Conservation (phyloP, 1,140 invertebrate genomes). For the Trachymyrmex cornetzi region DNA sequence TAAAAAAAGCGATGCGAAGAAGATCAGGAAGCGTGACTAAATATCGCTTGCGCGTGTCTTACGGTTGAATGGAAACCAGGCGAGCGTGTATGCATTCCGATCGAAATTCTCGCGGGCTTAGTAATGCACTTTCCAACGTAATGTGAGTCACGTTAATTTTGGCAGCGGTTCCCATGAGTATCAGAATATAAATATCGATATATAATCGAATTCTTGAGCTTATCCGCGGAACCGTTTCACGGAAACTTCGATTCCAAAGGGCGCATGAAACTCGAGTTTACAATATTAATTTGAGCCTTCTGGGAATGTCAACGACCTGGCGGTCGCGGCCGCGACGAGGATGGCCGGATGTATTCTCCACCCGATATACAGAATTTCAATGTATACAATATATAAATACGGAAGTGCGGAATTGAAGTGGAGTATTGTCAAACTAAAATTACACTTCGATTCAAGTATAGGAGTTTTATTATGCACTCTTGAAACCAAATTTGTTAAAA, state of each 20-base stretch:
- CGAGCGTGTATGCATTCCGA: conserved; percentile 53
- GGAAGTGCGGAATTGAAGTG: neutral
- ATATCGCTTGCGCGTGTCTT: conserved; percentile 38
- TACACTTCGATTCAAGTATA: neutral
- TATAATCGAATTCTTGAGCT: conserved; percentile 18
- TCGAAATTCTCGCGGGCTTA: conserved; percentile 53
- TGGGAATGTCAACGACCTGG: conserved; percentile 54
- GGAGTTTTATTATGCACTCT: neutral
- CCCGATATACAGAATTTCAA: neutral
- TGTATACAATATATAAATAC: neutral
- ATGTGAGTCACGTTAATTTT: conserved; percentile 51
- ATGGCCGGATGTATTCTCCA: conserved; percentile 50
- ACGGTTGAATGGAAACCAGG: conserved; percentile 51
- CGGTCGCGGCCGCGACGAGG: neutral
- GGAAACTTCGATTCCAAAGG: conserved; percentile 27
- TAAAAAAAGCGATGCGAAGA: neutral
- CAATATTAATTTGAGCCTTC: conserved; percentile 61
- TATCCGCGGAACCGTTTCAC: conserved; percentile 7
- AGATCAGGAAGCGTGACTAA: conserved; percentile 55
- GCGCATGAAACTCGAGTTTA: conserved; percentile 17
- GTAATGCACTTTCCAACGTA: conserved; percentile 47
- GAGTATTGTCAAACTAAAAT: neutral
- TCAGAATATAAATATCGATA: conserved; percentile 8
- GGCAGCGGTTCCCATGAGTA: conserved; percentile 21
- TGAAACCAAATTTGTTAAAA: neutral